Evolutionary conservation across 2,113 vertebrate species (phyloP), one percentile per base, ranked within the genome.

Genomic region (Rynchops niger): DNA sequence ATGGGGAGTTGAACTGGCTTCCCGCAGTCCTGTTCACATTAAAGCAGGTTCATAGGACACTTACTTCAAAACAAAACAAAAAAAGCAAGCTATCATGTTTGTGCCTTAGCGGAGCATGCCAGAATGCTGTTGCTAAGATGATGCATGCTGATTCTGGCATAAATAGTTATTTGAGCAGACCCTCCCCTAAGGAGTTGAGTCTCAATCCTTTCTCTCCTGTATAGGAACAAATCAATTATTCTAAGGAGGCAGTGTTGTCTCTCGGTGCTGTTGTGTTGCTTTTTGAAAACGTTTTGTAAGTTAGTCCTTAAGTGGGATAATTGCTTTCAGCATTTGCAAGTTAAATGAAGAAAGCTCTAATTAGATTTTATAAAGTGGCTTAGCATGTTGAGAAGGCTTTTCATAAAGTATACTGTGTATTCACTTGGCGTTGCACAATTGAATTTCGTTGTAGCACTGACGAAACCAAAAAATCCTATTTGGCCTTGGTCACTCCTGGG

Each of bases 291-390:
- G 94, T 96, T 97, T 97, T 97, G 94, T 97, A 97, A 95, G 94
- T 96, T 97, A 94, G 93, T 59, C 84, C 91, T 97, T 96, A 97
- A 96, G 91, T 97, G 89, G 94, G 93, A 97, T 97, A 97, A 96
- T 97, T 96, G 86, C 93, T 96, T 96, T 97, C 95, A 94, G 73
- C 95, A 95, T 97, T 97, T 97, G 95, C 97, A 97, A 96, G 95
- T 97, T 97, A 97, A 97, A 97, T 97, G 96, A 97, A 97, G 95
- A 95, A 96, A 97, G 84, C 86, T 95, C 95, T 96, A 96, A 97
- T 97, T 97, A 95, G 94, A 96, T 97, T 97, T 97, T 97, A 96
- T 85, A 95, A 97, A 96, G 95, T 97, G 95, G 97, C 94, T 94
- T 97, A 97, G 94, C 94, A 77, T 85, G 96, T 95, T 87, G 93